Conservation (phyloP, 2,113 vertebrate species). For the Syrrhaptes paradoxus region DNA sequence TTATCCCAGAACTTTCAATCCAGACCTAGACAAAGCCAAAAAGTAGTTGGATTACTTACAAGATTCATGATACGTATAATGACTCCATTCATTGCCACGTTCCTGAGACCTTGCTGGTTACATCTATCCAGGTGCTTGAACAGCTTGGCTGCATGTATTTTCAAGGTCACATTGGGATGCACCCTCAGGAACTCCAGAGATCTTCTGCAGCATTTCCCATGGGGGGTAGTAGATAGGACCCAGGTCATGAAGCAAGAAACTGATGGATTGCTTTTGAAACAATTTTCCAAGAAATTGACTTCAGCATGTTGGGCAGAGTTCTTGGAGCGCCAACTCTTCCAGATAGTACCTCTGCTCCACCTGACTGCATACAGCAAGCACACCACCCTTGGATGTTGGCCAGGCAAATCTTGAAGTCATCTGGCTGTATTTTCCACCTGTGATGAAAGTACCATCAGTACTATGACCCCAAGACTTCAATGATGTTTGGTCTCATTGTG, state of each 20-base stretch:
- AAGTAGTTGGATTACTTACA: slow-evolving; percentile 35
- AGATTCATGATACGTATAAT: slow-evolving; percentile 20
- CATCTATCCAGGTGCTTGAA: not conserved
- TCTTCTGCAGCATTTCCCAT: slow-evolving; percentile 27
- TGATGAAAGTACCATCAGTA: not conserved
- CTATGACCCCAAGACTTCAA: not conserved
- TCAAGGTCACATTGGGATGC: slow-evolving; percentile 34
- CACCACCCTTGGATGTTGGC: not conserved
- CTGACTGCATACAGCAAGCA: slow-evolving; percentile 67
- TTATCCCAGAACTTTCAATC: not conserved
- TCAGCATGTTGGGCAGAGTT: slow-evolving; percentile 20
- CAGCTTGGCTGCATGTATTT: slow-evolving; percentile 43
- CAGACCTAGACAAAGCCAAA: not conserved
- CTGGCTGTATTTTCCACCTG: slow-evolving; percentile 64
- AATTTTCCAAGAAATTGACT: slow-evolving; percentile 66
- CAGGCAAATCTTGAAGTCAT: slow-evolving; percentile 38
- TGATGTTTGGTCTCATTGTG: not conserved
- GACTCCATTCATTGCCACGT: not conserved
- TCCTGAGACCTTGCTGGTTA: slow-evolving; percentile 52
- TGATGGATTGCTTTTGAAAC: not conserved
- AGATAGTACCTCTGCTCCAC: not conserved
- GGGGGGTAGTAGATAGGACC: slow-evolving; percentile 71
- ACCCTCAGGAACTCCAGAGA: slow-evolving; percentile 50
- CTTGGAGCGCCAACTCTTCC: slow-evolving; percentile 31
- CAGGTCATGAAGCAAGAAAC: slow-evolving; percentile 55